Evolutionary conservation across 2,113 vertebrate species (phyloP), one percentile per base, ranked within the genome.

Genomic region (Natator depressus): DNA sequence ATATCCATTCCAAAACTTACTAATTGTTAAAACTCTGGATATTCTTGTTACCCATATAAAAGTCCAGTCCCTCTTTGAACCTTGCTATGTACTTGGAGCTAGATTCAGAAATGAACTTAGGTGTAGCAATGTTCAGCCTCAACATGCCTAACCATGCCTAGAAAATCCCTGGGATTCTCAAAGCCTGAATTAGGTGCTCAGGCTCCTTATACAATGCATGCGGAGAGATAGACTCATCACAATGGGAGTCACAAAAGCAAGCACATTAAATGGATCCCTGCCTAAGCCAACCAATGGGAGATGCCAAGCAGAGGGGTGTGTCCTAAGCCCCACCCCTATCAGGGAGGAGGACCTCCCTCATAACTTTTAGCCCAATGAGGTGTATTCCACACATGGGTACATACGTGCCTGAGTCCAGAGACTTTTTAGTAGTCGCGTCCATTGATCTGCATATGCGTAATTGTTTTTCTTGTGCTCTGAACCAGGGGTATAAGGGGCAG

Each of bases 21-120:
- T 65, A 80, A 29, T 24, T 62, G 16, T 38, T 12, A 53, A 85
- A 88, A 72, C 35, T 38, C 75, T 76, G 10, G 27, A 76, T 25
- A 3, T 1, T 42, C 53, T 10, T 86, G 53, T 38, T 86, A 78
- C 31, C 0, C 0, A 13, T 78, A 25, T 53, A 29, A 47, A 79
- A 93, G 57, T 72, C 46, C 9, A 59, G 0, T 80, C 6, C 50
- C 2, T 80, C n/a, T 12, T 75, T 90, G 57, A 47, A 59, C 9
- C n/a, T 22, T 46, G 46, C 9, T 59, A 53, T 50, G 13, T 51
- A 59, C 10, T 75, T 47, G 22, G 79, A 65, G 31, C 31, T n/a
- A 65, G 31, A n/a, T 65, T 65, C 31, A 65, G 31, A 65, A 35
- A n/a, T 62, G 31, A 65, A 65, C 4, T 65, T 65, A 16, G 7